Evolutionary conservation across 2,113 vertebrate species (phyloP).

Genomic region (Furnarius figulus): DNA sequence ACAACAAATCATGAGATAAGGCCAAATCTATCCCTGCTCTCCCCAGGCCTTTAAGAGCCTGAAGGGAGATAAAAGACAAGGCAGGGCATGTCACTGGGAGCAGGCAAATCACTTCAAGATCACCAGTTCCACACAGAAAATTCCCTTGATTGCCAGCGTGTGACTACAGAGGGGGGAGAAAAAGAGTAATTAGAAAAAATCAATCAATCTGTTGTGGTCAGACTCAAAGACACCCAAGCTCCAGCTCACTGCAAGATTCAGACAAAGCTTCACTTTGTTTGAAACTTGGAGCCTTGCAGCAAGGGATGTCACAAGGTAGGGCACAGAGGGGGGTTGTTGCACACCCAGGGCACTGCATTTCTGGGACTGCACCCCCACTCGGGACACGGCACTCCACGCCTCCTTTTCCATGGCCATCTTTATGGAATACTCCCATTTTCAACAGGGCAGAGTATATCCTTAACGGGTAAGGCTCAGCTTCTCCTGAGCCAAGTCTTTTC

Average conservation of each 20-base stretch:
- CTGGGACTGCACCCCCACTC: fast-evolving
- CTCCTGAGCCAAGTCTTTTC: neutral
- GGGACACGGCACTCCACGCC: neutral
- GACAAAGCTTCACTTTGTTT: constrained; percentile 15
- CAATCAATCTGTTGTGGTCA: neutral
- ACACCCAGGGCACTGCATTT: neutral
- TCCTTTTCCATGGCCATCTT: neutral
- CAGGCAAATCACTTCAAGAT: neutral
- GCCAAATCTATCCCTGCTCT: neutral
- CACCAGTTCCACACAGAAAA: neutral
- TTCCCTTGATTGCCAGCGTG: neutral
- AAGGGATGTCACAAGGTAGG: neutral
- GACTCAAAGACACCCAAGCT: neutral
- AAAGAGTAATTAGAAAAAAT: neutral
- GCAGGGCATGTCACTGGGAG: neutral
- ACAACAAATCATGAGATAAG: neutral
- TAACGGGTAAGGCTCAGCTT: neutral
- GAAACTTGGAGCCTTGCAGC: neutral
- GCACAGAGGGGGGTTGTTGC: neutral
- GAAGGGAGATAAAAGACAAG: constrained; percentile 26
- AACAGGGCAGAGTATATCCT: neutral
- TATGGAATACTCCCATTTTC: neutral
- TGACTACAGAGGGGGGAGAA: neutral
- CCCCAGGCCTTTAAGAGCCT: neutral
- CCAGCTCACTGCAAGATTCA: neutral